Evolutionary conservation across 2,888 invertebrate species (phyloP).

Genomic region (Megaustenia siamemsis): DNA sequence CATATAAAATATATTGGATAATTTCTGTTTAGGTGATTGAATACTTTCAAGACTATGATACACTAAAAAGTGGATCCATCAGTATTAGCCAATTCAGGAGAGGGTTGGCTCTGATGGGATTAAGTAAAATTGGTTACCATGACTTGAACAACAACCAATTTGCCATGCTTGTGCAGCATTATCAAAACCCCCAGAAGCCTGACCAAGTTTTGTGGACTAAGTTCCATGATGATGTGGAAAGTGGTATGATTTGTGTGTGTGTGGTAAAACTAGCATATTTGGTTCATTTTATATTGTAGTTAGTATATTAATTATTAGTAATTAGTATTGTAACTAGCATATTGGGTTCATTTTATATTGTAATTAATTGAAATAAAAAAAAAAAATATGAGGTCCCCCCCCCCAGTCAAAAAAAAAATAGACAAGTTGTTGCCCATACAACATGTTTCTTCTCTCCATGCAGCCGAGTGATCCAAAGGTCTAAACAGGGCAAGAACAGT

Average conservation of each 20-base stretch:
- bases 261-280: too few species aligned
- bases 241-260: slow-evolving; percentile 71
- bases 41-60: slow-evolving; percentile 79
- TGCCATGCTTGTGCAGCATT: slow-evolving; percentile 71
- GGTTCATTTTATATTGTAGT: too few species aligned
- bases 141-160: slow-evolving; percentile 77
- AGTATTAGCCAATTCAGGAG: slow-evolving; percentile 78
- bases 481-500: too few species aligned
- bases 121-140: slow-evolving; percentile 77
- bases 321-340: too few species aligned
- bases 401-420: too few species aligned
- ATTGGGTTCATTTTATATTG: too few species aligned
- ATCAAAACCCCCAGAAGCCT: slow-evolving; percentile 72
- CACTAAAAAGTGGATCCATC: slow-evolving; percentile 77
- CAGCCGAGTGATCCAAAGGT: too few species aligned
- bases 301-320: too few species aligned
- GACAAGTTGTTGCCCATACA: too few species aligned
- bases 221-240: slow-evolving; percentile 78
- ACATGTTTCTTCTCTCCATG: too few species aligned
- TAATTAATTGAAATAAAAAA: too few species aligned
- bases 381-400: too few species aligned
- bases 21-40: slow-evolving; percentile 70
- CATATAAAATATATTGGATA: background rate
- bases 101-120: slow-evolving; percentile 75
- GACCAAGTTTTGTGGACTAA: slow-evolving; percentile 77